Percentiles rank a stretch among this genome's conserved stretches.
Evolutionary conservation across 2,888 invertebrate genomes (phyloP).

Genomic region (Machimus rusticus): DNA sequence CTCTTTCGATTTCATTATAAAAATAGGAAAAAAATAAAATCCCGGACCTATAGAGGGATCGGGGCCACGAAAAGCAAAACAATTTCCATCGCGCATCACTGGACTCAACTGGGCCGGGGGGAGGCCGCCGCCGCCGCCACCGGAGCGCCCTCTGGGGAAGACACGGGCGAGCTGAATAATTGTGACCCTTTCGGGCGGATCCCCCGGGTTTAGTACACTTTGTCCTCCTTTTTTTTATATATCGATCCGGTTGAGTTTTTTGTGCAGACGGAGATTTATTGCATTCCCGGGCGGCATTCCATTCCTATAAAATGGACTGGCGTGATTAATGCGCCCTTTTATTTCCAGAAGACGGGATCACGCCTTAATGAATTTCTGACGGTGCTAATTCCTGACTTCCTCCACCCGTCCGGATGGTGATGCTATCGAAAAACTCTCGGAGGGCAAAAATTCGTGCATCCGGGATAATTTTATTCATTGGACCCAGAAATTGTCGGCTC

Average conservation of each 20-base stretch:
- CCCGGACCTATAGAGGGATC: neutral
- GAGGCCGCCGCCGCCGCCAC: too few species aligned
- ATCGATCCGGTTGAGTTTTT: neutral
- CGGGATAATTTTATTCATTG: neutral
- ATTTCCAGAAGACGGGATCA: neutral
- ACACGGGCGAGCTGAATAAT: neutral
- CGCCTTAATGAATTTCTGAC: slow-evolving; percentile 18
- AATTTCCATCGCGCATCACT: neutral
- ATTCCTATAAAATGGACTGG: neutral
- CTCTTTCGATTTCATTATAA: neutral
- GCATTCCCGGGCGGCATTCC: slow-evolving; percentile 7
- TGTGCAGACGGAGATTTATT: slow-evolving; percentile 18
- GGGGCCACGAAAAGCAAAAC: neutral
- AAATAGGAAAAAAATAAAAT: neutral
- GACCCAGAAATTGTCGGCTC: neutral
- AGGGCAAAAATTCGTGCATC: neutral
- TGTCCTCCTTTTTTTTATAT: neutral
- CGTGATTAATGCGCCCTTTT: slow-evolving; percentile 21
- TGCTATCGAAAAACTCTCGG: neutral
- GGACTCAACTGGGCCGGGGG: neutral
- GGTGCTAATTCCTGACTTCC: slow-evolving; percentile 1
- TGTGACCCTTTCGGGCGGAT: neutral
- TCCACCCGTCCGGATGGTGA: neutral
- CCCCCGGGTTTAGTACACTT: neutral
- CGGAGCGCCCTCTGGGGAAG: neutral